Percentiles rank a stretch among this genome's conserved stretches.
Conservation (phyloP, 2,888 invertebrate genomes). For the Ochlodes sylvanus region DNA sequence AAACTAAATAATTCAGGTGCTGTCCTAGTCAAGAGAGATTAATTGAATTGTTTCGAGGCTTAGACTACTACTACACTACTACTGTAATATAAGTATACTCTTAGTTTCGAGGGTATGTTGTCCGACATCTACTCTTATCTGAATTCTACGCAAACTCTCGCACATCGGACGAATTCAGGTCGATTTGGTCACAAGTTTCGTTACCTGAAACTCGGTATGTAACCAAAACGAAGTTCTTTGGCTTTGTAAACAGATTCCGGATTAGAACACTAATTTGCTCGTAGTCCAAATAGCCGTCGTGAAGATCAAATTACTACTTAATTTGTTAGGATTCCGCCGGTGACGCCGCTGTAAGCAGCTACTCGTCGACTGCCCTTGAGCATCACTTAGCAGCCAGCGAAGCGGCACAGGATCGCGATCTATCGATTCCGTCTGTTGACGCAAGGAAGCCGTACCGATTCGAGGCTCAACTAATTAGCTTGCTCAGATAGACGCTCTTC, state of each 20-base stretch:
- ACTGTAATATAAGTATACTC: no score
- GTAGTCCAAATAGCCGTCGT: slow-evolving; percentile 2
- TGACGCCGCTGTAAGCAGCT: background rate
- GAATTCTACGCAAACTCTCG: no score
- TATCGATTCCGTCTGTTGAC: slow-evolving; percentile 28
- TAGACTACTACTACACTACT: no score
- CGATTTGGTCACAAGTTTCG: no score
- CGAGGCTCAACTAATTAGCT: slow-evolving; percentile 23
- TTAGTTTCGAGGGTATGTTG: no score
- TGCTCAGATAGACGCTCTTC: background rate
- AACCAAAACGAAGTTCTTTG: no score
- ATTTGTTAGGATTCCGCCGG: slow-evolving; percentile 2
- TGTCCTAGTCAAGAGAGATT: no score
- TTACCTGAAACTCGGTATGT: no score
- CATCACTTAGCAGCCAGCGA: slow-evolving; percentile 4
- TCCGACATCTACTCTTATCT: no score
- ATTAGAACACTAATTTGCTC: slow-evolving; percentile 11
- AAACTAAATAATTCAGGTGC: no score
- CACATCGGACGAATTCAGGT: no score
- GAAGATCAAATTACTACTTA: background rate
- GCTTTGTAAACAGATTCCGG: background rate
- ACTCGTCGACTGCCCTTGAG: background rate
- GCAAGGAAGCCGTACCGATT: slow-evolving; percentile 20
- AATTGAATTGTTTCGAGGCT: no score
- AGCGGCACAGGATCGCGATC: slow-evolving; percentile 14